Evolutionary conservation across 2,888 invertebrate species (phyloP).

Genomic region (Xestobium rufovillosum): DNA sequence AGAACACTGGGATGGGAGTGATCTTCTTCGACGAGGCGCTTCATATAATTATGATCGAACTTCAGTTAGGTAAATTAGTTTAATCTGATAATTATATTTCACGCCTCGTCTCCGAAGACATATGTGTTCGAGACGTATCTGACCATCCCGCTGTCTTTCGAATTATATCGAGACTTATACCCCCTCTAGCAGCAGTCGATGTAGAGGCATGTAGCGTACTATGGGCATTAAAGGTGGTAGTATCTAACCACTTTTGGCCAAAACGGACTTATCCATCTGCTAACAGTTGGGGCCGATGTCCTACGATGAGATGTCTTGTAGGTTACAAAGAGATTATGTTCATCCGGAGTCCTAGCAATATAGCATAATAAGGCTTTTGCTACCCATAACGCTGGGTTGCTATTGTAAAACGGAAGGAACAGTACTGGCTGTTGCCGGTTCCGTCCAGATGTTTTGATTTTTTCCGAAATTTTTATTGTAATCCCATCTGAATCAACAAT

Average conservation of each 20-base stretch:
- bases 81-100: slow-evolving; percentile 9
- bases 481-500: too few species aligned
- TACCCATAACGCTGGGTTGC: slow-evolving; percentile 17
- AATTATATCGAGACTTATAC: slow-evolving; percentile 23
- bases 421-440: too few species aligned
- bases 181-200: slow-evolving; percentile 21
- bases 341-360: slow-evolving; percentile 13
- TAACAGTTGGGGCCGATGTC: slow-evolving; percentile 21
- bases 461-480: too few species aligned
- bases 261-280: slow-evolving; percentile 26
- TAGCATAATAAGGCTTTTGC: slow-evolving; percentile 15
- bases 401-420: slow-evolving; percentile 17
- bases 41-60: too few species aligned
- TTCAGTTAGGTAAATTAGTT: slow-evolving; percentile 9
- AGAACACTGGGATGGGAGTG: too few species aligned
- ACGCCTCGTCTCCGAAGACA: slow-evolving; percentile 8
- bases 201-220: slow-evolving; percentile 26
- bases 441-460: too few species aligned
- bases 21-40: too few species aligned
- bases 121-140: slow-evolving; percentile 13
- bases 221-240: slow-evolving; percentile 21
- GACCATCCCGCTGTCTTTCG: slow-evolving; percentile 23
- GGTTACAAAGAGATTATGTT: slow-evolving; percentile 18
- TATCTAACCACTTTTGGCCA: too few species aligned
- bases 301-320: slow-evolving; percentile 19